phyloP scores from a whole-genome alignment of 2,888 invertebrate species.

The Dryocosmus kuriphilus region DNA sequence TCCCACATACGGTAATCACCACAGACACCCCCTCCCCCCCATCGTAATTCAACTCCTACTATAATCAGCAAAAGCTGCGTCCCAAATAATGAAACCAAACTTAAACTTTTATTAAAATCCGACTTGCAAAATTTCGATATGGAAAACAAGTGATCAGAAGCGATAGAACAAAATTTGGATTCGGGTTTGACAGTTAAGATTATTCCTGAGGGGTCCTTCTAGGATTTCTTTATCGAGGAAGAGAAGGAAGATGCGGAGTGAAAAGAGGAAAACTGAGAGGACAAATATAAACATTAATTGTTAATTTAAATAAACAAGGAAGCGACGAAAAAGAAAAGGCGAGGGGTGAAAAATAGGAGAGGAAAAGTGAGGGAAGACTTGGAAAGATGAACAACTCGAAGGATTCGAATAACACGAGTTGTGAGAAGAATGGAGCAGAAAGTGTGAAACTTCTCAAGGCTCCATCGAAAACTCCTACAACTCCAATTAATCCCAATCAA shows the following conservation, averaged over 20 bases:
- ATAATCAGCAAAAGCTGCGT: neutral
- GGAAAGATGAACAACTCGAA: constrained; percentile 63
- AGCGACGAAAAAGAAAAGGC: constrained; percentile 10
- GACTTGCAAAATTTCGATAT: neutral
- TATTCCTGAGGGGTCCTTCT: neutral
- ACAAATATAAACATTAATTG: neutral
- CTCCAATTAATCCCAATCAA: constrained; percentile 64
- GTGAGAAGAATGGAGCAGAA: constrained; percentile 73
- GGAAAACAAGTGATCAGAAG: constrained; percentile 11
- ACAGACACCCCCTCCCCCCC: neutral
- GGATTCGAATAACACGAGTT: constrained; percentile 62
- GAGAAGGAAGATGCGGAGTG: constrained; percentile 48
- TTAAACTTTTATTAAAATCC: neutral
- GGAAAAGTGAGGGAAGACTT: constrained; percentile 4
- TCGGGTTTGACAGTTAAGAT: neutral
- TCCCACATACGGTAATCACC: neutral
- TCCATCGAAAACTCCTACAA: constrained; percentile 64
- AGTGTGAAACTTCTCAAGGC: constrained; percentile 68
- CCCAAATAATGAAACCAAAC: neutral
- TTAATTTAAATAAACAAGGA: constrained; percentile 39
- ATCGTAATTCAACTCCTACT: neutral
- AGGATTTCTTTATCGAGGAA: neutral
- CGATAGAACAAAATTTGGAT: neutral
- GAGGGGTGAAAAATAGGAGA: too few species aligned
- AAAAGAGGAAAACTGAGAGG: neutral